phyloP scores from a whole-genome alignment of 2,797 vertebrate genomes.

The Lepus townsendii region DNA sequence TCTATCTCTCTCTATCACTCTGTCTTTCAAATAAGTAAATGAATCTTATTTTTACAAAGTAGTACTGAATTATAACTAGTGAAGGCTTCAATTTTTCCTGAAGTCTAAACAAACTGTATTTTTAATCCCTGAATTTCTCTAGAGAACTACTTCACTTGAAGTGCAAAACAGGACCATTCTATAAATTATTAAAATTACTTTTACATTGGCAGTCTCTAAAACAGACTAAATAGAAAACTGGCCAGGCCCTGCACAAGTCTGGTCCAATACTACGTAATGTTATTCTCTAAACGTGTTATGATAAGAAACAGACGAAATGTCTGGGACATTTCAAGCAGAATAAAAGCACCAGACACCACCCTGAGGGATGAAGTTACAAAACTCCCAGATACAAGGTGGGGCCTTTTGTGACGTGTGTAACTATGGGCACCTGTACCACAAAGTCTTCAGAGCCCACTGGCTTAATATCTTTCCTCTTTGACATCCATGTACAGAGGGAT shows the following conservation, averaged over 20 bases:
- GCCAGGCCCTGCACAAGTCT: constrained; percentile 7
- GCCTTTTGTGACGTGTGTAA: neutral
- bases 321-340: neutral
- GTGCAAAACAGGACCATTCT: neutral
- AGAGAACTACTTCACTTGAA: neutral
- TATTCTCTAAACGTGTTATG: constrained; percentile 57
- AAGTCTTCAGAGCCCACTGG: neutral
- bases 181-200: constrained; percentile 24
- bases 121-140: neutral
- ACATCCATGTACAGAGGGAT: neutral
- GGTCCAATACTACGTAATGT: neutral
- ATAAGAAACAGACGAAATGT: constrained; percentile 32
- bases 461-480: neutral
- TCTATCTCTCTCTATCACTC: too few relatives aligned
- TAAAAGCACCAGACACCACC: neutral
- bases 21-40: too few relatives aligned
- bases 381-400: neutral
- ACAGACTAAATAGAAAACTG: constrained; percentile 71
- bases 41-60: too few relatives aligned
- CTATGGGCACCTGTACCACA: neutral
- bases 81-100: neutral
- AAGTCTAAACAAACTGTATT: neutral
- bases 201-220: constrained; percentile 46
- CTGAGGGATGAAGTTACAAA: neutral
- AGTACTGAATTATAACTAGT: neutral